phyloP scores from a whole-genome alignment of 2,113 vertebrate genomes.

The Lasiurus cinereus region DNA sequence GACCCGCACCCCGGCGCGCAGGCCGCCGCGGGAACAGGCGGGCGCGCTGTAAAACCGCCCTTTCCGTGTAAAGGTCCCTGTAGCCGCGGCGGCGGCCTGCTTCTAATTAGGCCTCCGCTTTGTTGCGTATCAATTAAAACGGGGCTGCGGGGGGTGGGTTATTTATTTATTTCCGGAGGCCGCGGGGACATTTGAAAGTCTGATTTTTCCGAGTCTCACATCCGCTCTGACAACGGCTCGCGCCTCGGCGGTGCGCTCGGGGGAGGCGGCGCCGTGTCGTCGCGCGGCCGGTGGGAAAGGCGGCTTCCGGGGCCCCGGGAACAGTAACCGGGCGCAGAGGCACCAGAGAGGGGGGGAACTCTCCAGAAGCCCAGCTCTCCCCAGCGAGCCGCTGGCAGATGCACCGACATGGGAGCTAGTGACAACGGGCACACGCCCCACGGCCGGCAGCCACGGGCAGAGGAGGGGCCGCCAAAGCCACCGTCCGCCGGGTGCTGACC shows the following conservation, averaged over 20 bases:
- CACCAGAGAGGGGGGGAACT: conserved; percentile 69
- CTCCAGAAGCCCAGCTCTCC: conserved; percentile 71
- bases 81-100: conserved; percentile 90
- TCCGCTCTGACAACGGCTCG: conserved; percentile 51
- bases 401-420: not conserved
- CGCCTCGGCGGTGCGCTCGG: conserved; percentile 38
- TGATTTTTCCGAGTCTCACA: conserved; percentile 86
- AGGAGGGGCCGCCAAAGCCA: not conserved
- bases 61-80: conserved; percentile 93
- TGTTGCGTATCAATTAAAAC: conserved; percentile 93
- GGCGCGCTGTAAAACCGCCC: conserved; percentile 91
- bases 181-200: conserved; percentile 87
- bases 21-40: conserved; percentile 87
- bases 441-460: not conserved
- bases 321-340: not conserved
- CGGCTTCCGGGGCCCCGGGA: conserved; percentile 43
- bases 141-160: conserved; percentile 71
- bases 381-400: conserved; percentile 53
- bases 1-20: conserved; percentile 77
- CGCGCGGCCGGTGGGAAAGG: not conserved
- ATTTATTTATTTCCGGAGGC: conserved; percentile 76
- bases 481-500: not conserved
- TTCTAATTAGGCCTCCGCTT: conserved; percentile 91
- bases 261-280: not conserved
- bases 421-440: conserved; percentile 32